Evolutionary conservation across 2,888 invertebrate species (phyloP).

Genomic region (Thyatira batis): DNA sequence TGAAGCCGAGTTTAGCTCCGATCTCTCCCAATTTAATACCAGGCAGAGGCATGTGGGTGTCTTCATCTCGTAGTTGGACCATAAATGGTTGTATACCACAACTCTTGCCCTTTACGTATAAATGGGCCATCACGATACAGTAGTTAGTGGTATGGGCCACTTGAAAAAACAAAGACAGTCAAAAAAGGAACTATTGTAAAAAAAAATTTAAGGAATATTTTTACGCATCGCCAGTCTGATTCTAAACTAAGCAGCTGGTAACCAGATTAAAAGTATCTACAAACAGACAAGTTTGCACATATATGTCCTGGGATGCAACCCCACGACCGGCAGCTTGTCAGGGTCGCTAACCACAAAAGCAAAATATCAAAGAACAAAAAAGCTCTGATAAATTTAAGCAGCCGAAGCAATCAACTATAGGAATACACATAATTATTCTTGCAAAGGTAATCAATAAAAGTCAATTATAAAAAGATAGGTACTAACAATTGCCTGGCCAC

Average conservation of each 20-base stretch:
- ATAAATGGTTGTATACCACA: constrained; percentile 96
- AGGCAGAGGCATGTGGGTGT: constrained; percentile 92
- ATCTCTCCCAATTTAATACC: constrained; percentile 97
- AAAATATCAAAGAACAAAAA: no score
- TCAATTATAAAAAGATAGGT: neutral
- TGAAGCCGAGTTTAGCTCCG: constrained; percentile 95
- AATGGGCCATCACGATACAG: constrained; percentile 94
- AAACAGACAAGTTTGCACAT: no score
- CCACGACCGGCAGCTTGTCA: no score
- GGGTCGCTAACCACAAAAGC: no score
- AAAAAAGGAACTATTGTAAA: neutral
- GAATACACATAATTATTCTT: no score
- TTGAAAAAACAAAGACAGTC: constrained; percentile 71
- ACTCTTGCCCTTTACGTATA: constrained; percentile 90
- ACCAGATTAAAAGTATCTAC: no score
- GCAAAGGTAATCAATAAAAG: no score
- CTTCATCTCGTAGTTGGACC: constrained; percentile 93
- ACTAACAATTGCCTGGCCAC: constrained; percentile 97
- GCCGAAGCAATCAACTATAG: no score
- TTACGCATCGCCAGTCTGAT: neutral
- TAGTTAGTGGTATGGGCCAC: constrained; percentile 97
- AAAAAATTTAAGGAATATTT: neutral
- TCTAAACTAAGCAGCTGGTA: no score
- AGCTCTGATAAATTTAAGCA: no score
- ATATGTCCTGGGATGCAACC: no score